Percentiles rank a stretch among this genome's conserved stretches.
Conservation (phyloP, 2,888 invertebrate genomes). For the Callimorpha dominula region DNA sequence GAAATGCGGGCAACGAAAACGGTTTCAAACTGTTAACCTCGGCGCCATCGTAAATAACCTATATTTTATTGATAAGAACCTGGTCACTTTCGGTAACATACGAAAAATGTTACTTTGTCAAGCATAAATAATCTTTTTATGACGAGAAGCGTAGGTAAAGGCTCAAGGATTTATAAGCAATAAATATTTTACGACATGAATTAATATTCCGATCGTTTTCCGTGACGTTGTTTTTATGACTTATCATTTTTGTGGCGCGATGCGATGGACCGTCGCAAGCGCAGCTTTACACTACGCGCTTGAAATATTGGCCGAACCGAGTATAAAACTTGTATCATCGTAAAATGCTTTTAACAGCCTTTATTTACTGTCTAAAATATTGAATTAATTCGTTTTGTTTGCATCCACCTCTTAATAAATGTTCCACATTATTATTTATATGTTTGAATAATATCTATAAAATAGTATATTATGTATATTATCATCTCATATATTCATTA, state of each 20-base stretch:
- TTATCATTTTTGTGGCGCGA: constrained; percentile 85
- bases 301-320: constrained; percentile 78
- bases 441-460: constrained; percentile 36
- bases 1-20: constrained; percentile 57
- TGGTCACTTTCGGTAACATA: constrained; percentile 82
- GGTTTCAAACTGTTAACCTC: constrained; percentile 64
- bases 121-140: constrained; percentile 87
- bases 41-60: constrained; percentile 81
- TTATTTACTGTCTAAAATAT: constrained; percentile 78
- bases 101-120: constrained; percentile 86
- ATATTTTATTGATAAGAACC: constrained; percentile 82
- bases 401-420: constrained; percentile 57
- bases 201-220: constrained; percentile 87
- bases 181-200: constrained; percentile 87
- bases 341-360: constrained; percentile 79
- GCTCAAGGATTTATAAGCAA: constrained; percentile 87
- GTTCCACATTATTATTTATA: constrained; percentile 50
- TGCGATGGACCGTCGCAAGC: constrained; percentile 68
- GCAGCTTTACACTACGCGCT: constrained; percentile 65
- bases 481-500: constrained; percentile 37
- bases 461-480: constrained; percentile 10
- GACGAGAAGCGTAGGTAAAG: constrained; percentile 86
- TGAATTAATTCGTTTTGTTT: constrained; percentile 70
- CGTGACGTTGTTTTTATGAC: constrained; percentile 86
- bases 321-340: constrained; percentile 79